Evolutionary conservation across 2,888 invertebrate genomes (phyloP).

Genomic region (Hirtodrosophila confusa): DNA sequence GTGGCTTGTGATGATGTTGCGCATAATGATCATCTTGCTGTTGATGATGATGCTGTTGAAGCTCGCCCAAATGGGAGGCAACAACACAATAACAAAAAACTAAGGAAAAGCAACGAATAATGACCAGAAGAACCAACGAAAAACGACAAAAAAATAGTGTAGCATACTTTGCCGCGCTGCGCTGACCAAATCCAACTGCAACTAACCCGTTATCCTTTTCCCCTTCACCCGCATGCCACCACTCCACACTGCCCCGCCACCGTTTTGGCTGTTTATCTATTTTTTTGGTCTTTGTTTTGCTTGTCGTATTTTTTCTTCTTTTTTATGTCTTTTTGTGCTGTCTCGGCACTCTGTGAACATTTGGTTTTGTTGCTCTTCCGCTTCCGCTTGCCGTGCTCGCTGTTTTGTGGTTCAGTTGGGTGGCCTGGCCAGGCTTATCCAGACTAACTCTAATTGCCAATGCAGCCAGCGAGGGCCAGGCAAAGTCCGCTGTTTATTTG

Average conservation of each 20-base stretch:
- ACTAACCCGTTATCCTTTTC: conserved; percentile 4
- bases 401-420: conserved; percentile 6
- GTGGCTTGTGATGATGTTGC: neutral
- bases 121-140: neutral
- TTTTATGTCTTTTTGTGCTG: neutral
- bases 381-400: conserved; percentile 22
- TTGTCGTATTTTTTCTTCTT: conserved; percentile 4
- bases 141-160: conserved; percentile 24
- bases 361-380: conserved; percentile 25
- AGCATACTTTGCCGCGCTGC: conserved; percentile 53
- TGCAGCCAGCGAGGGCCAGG: conserved; percentile 15
- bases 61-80: conserved; percentile 20
- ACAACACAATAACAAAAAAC: conserved; percentile 12
- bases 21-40: conserved; percentile 4
- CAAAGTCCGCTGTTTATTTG: conserved; percentile 18
- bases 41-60: conserved; percentile 20
- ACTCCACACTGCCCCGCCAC: neutral
- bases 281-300: conserved; percentile 29
- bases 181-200: conserved; percentile 41
- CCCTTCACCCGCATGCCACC: neutral
- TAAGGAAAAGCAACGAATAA: neutral
- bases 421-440: conserved; percentile 1
- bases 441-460: conserved; percentile 28
- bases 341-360: conserved; percentile 8
- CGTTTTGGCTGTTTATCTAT: conserved; percentile 33